Evolutionary conservation across 1,140 invertebrate genomes (phyloP), one percentile per base, ranked within the genome.

Genomic region (Piezodorus guildinii): DNA sequence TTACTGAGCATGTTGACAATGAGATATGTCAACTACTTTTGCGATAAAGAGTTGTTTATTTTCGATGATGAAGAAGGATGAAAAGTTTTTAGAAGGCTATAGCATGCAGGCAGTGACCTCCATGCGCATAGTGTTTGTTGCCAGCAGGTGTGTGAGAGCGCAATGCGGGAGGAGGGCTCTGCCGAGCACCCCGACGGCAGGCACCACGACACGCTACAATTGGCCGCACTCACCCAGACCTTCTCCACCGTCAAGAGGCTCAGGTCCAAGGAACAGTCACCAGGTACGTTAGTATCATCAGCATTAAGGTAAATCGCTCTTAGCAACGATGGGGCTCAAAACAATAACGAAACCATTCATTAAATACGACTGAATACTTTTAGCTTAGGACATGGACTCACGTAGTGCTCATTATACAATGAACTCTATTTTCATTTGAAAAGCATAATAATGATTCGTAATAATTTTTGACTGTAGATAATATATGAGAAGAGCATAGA

Each of bases 221-320:
- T 73, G 21, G 70, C 70, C 19, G 70, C 72, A 23, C 63, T 74
- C 21, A 69, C 70, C n/a, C 73, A 73, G 59, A 73, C 73, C 1
- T 66, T 74, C 12, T 69, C 64, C 58, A 73, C 70, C 59, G 70
- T 74, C 45, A 70, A 72, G 59, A 71, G 70, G 56, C 65, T 74
- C 16, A 72, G 72, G 52, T 64, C 16, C 25, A 65, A 65, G 34
- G 58, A 65, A n/a, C 17, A 30, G 45, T 23, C 64, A 52, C 54
- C 46, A 49, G 46, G 46, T 49, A 49, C 12, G 21, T 49, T 49
- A 10, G 34, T 39, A 39, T 39, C 34, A 39, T 39, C 34, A 39
- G 34, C 34, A 39, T 39, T 39, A 39, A 39, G 34, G 34, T 39
- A 10, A 39, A 39, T 39, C 34, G 34, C 1, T 30, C 1, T 39